These are phyloP conservation scores for Clarias batrachus DNA, from an alignment of 2,113 vertebrate genomes.

Conservation along the genomic window DNA sequence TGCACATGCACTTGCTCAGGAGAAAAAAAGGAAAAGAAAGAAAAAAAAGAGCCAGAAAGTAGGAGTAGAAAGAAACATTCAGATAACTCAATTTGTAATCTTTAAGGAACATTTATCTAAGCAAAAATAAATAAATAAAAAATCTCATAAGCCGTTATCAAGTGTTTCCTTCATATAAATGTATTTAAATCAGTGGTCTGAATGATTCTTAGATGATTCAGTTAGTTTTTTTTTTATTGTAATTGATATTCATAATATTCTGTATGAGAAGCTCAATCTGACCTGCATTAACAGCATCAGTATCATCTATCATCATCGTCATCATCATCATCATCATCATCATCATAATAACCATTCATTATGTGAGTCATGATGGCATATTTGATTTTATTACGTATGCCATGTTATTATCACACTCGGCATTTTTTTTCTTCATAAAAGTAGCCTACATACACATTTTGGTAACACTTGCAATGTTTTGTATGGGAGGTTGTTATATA, in stretches of 20 bases:
- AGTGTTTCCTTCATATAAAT: slow-evolving; percentile 4
- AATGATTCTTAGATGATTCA: background rate
- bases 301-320: background rate
- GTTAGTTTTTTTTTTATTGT: background rate
- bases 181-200: background rate
- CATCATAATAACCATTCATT: slow-evolving; percentile 10
- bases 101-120: slow-evolving; percentile 47
- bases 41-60: background rate
- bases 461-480: slow-evolving; percentile 19
- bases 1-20: slow-evolving; percentile 58
- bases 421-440: background rate
- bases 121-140: background rate
- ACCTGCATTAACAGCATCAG: background rate
- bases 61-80: slow-evolving; percentile 50
- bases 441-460: slow-evolving; percentile 34
- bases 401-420: background rate
- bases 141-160: slow-evolving; percentile 24
- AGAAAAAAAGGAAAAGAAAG: background rate
- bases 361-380: slow-evolving; percentile 21
- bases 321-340: too few relatives aligned
- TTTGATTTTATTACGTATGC: slow-evolving; percentile 31
- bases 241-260: background rate
- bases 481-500: background rate
- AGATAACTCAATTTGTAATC: slow-evolving; percentile 50
- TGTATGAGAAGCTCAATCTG: background rate